Evolutionary conservation across 1,140 invertebrate species (phyloP).

Genomic region (Drosophila ohnishii): DNA sequence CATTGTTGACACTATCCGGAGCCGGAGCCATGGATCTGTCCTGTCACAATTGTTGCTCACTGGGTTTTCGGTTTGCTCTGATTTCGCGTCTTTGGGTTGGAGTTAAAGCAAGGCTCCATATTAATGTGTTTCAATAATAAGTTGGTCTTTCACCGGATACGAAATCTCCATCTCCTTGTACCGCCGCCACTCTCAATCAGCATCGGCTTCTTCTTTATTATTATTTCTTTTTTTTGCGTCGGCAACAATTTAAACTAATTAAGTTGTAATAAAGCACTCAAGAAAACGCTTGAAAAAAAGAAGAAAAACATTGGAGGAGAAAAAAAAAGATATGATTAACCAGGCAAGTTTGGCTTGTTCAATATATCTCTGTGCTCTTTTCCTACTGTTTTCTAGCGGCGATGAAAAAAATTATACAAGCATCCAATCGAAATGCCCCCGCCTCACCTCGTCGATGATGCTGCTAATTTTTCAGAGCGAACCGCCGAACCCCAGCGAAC

Average conservation of each 20-base stretch:
- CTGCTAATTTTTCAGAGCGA: constrained; percentile 69
- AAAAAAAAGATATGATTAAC: constrained; percentile 50
- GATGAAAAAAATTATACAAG: constrained; percentile 42
- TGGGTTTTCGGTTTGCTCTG: constrained; percentile 24
- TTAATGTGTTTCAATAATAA: not conserved
- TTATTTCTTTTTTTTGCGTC: constrained; percentile 49
- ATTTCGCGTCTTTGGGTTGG: constrained; percentile 32
- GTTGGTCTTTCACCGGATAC: constrained; percentile 60
- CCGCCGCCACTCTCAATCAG: constrained; percentile 21
- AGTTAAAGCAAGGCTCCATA: not conserved
- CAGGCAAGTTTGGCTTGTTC: constrained; percentile 39
- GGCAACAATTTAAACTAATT: constrained; percentile 80
- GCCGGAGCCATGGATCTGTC: constrained; percentile 52
- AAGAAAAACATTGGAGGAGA: constrained; percentile 19
- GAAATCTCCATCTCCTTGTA: not conserved
- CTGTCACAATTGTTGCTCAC: constrained; percentile 77
- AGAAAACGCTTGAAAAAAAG: constrained; percentile 57
- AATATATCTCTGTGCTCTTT: constrained; percentile 44
- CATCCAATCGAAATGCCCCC: constrained; percentile 52
- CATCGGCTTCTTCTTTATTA: constrained; percentile 29
- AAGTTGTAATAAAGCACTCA: constrained; percentile 78
- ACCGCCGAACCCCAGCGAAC: constrained; percentile 22
- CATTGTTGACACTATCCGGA: constrained; percentile 74
- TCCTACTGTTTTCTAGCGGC: constrained; percentile 54
- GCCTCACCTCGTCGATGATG: constrained; percentile 59